Evolutionary conservation across 2,797 vertebrate genomes (phyloP).

Genomic region (Lepilemur ruficaudatus): DNA sequence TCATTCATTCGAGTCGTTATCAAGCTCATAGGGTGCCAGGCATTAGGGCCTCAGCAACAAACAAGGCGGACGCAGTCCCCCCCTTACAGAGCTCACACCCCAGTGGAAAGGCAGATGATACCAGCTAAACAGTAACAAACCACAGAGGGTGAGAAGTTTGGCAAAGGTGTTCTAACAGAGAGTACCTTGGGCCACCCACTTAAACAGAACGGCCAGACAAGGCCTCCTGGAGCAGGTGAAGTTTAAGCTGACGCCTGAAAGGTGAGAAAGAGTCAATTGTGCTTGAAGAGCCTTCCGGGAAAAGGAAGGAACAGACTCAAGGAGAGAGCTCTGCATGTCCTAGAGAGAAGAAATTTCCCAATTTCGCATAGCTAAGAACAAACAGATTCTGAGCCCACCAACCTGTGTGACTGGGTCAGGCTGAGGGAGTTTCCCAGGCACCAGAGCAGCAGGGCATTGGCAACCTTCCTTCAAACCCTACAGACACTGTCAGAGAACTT

Average conservation of each 20-base stretch:
- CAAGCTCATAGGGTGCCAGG: background rate
- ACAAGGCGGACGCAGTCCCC: too few species aligned
- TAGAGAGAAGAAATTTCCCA: background rate
- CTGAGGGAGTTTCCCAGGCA: background rate
- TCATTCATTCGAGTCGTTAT: background rate
- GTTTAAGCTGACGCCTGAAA: background rate
- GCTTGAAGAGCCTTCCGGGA: background rate
- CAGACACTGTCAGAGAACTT: background rate
- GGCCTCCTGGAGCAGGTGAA: background rate
- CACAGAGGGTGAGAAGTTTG: too few species aligned
- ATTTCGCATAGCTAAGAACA: background rate
- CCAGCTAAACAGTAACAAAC: background rate
- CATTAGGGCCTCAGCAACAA: background rate
- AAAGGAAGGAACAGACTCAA: background rate
- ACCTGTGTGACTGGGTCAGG: background rate
- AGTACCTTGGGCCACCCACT: background rate
- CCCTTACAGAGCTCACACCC: accelerated
- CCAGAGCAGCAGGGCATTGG: background rate
- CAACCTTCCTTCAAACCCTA: background rate
- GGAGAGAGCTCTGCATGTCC: accelerated
- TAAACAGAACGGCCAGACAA: background rate
- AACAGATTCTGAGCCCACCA: background rate
- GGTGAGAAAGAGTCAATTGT: too few species aligned
- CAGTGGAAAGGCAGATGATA: too few species aligned
- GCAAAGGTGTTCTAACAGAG: background rate